Conservation (phyloP, 1,140 invertebrate genomes). For the Lordiphosa stackelbergi region DNA sequence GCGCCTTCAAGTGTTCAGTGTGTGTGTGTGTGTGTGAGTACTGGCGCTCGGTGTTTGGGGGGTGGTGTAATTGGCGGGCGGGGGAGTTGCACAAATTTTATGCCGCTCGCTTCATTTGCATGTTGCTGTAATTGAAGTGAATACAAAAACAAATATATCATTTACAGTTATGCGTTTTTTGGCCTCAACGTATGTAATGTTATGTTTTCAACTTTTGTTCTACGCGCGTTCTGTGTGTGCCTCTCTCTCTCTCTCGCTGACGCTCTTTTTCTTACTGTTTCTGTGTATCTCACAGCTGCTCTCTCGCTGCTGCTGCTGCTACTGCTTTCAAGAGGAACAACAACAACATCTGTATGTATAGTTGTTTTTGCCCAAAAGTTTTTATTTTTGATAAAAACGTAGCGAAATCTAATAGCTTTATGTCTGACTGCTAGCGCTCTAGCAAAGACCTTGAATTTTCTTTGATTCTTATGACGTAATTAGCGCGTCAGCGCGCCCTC, state of each 20-base stretch:
- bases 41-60: slow-evolving; percentile 43
- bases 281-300: slow-evolving; percentile 62
- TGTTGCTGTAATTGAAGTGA: slow-evolving; percentile 47
- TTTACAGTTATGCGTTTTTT: slow-evolving; percentile 4
- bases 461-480: slow-evolving; percentile 75
- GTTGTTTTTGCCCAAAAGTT: slow-evolving; percentile 39
- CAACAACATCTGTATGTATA: slow-evolving; percentile 35
- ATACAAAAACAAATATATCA: slow-evolving; percentile 23
- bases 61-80: slow-evolving; percentile 13
- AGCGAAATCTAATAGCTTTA: slow-evolving; percentile 69
- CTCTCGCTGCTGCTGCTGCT: slow-evolving; percentile 34
- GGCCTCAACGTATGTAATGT: slow-evolving; percentile 8
- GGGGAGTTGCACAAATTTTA: slow-evolving; percentile 44
- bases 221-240: slow-evolving; percentile 44
- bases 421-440: slow-evolving; percentile 35
- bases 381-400: slow-evolving; percentile 73
- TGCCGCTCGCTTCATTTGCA: slow-evolving; percentile 63
- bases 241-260: slow-evolving; percentile 40
- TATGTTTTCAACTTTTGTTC: slow-evolving; percentile 29
- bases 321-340: slow-evolving; percentile 51
- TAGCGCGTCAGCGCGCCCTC: slow-evolving; percentile 48
- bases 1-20: slow-evolving; percentile 34
- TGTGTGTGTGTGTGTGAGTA: slow-evolving; percentile 26
- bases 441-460: slow-evolving; percentile 70
- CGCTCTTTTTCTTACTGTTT: slow-evolving; percentile 32